Evolutionary conservation across 2,888 invertebrate genomes (phyloP), one percentile per base, ranked within the genome.

Genomic region (Drosophila engyochracea): DNA sequence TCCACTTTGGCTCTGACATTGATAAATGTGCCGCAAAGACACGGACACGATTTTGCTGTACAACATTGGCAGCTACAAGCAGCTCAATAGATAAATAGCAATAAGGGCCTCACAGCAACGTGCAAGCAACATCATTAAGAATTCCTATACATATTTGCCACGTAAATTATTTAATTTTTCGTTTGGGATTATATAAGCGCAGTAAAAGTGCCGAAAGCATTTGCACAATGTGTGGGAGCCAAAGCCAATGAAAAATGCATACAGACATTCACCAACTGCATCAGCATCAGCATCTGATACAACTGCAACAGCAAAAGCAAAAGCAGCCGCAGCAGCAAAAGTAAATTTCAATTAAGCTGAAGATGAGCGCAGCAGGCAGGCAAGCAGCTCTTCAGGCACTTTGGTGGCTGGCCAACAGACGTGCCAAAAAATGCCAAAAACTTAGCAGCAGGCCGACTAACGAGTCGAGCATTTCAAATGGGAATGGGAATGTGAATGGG

Each of bases 191-290:
- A 86, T 91, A 90, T 86, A 86, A 86, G 74, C 54, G 75, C 57
- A 70, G 90, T 85, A 85, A 85, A 85, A 85, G 85, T 85, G 85
- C 85, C 85, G 90, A 91, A 85, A 91, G 85, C 85, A 77, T 84
- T 91, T 90, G 90, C 90, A 90, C 90, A 85, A 84, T 91, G 85
- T 86, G 91, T 86, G 91, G 85, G 85, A 91, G 91, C 84, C 88
- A 66, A 70, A 84, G 78, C 73, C 84, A 86, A 86, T 91, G 91
- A 62, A 82, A 85, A 85, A 85, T 85, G 76, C 85, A 79, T 82
- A 60, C 79, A 85, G 83, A 82, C 91, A 85, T 85, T 85, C 89
- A 89, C 81, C 79, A 79, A 47, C 47, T 47, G 52, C 62, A 31
- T 47, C 37, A 16, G 6, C 68, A 66, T 9, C 64, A 67, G 35